phyloP scores from a whole-genome alignment of 1,140 invertebrate species.

The Brachionus calyciflorus region DNA sequence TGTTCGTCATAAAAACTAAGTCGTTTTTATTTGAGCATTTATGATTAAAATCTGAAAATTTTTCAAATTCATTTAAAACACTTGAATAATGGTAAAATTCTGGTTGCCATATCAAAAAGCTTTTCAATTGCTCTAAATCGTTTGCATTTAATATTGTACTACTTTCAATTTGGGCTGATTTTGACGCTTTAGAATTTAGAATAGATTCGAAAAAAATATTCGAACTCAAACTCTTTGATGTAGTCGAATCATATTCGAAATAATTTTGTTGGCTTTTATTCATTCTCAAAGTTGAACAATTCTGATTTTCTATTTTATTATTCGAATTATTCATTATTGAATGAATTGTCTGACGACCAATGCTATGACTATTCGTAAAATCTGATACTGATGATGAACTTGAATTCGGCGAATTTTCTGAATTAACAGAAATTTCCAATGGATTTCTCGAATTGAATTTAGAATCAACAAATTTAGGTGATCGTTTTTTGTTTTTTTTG shows the following conservation, averaged over 20 bases:
- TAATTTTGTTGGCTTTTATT: background rate
- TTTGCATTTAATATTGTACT: background rate
- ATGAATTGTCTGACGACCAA: background rate
- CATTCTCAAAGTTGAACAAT: background rate
- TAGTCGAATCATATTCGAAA: constrained; percentile 1
- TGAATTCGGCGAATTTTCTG: constrained; percentile 12
- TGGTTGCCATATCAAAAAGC: background rate
- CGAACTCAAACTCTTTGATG: background rate
- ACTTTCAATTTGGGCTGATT: background rate
- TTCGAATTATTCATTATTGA: background rate
- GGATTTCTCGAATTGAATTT: constrained; percentile 38
- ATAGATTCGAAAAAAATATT: background rate
- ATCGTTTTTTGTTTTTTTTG: too few species aligned
- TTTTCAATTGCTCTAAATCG: constrained; percentile 22
- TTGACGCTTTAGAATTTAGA: background rate
- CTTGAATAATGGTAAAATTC: background rate
- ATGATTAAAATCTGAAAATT: constrained; percentile 13
- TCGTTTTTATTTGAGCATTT: background rate
- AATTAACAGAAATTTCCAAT: constrained; percentile 26
- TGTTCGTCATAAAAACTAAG: background rate
- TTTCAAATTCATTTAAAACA: constrained; percentile 26
- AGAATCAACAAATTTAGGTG: background rate
- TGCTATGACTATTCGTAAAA: background rate
- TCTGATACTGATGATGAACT: background rate
- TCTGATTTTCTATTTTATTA: background rate